Evolutionary conservation across 1,140 invertebrate genomes (phyloP).

Genomic region (Drosophila rhopaloa): DNA sequence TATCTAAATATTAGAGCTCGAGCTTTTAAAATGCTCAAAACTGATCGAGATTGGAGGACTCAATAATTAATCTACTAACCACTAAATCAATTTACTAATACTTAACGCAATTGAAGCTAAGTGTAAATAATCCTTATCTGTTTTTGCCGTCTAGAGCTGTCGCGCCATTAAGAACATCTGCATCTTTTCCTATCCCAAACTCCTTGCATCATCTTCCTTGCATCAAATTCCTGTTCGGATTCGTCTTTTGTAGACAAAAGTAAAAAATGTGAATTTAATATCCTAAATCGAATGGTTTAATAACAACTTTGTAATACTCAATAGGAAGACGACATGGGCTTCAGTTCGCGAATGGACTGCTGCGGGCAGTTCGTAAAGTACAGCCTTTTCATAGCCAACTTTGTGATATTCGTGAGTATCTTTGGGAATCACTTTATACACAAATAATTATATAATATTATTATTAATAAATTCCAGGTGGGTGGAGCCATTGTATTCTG

Average conservation of each 20-base stretch:
- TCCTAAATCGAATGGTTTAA: background rate
- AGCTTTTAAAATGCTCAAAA: too few species aligned
- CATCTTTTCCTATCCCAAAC: slow-evolving; percentile 11
- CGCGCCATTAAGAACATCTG: slow-evolving; percentile 23
- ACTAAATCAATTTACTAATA: too few species aligned
- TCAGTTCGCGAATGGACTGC: slow-evolving; percentile 90
- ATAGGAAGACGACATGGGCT: slow-evolving; percentile 87
- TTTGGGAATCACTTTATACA: background rate
- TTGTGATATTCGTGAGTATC: slow-evolving; percentile 93
- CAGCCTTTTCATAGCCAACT: slow-evolving; percentile 92
- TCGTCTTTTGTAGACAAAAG: slow-evolving; percentile 13
- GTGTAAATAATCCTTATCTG: slow-evolving; percentile 7
- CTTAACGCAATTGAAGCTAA: background rate
- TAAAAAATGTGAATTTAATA: background rate
- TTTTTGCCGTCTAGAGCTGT: slow-evolving; percentile 16
- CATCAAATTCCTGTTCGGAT: slow-evolving; percentile 6
- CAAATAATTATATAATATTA: background rate
- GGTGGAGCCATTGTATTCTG: slow-evolving; percentile 91
- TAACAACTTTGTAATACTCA: slow-evolving; percentile 17
- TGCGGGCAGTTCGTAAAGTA: slow-evolving; percentile 94
- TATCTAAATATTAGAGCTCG: too few species aligned
- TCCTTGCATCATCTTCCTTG: slow-evolving; percentile 17
- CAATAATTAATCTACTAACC: background rate
- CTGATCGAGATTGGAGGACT: too few species aligned
- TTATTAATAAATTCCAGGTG: slow-evolving; percentile 85